Conservation (phyloP, 2,888 invertebrate genomes). For the Cantharis lateralis region DNA sequence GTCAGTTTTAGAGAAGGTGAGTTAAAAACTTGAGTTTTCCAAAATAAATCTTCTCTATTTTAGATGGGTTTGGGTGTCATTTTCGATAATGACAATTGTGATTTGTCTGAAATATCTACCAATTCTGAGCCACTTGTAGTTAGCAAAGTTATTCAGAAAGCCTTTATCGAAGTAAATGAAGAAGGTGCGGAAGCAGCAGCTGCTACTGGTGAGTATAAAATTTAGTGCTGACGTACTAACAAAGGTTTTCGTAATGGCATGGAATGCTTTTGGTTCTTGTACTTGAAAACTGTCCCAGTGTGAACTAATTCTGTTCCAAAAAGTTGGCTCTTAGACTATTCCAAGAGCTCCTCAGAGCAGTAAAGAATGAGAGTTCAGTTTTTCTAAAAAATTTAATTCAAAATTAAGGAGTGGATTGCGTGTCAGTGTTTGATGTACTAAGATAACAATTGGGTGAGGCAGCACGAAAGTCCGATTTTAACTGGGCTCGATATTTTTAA, state of each 20-base stretch:
- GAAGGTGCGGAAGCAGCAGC: slow-evolving; percentile 87
- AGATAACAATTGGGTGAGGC: neutral
- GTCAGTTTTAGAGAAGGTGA: slow-evolving; percentile 67
- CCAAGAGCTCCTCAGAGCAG: no score
- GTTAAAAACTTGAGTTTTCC: neutral
- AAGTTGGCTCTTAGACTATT: no score
- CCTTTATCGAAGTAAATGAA: slow-evolving; percentile 85
- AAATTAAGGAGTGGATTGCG: neutral
- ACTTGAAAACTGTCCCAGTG: no score
- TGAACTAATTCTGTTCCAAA: no score
- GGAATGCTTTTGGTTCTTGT: neutral
- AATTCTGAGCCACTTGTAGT: slow-evolving; percentile 59
- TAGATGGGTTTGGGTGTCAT: neutral
- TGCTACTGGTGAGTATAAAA: slow-evolving; percentile 73
- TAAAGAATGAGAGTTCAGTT: no score
- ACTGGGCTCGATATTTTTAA: neutral
- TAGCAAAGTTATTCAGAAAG: slow-evolving; percentile 79
- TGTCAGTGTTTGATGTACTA: neutral
- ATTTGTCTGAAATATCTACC: neutral
- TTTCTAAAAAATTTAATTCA: no score
- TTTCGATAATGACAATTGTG: neutral
- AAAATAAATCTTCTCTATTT: neutral
- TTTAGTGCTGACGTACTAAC: neutral
- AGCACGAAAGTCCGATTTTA: neutral
- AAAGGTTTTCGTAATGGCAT: neutral